These are phyloP conservation scores for Gambusia yucatana DNA, from an alignment of 2,797 vertebrate genomes.

Conservation along the genomic window DNA sequence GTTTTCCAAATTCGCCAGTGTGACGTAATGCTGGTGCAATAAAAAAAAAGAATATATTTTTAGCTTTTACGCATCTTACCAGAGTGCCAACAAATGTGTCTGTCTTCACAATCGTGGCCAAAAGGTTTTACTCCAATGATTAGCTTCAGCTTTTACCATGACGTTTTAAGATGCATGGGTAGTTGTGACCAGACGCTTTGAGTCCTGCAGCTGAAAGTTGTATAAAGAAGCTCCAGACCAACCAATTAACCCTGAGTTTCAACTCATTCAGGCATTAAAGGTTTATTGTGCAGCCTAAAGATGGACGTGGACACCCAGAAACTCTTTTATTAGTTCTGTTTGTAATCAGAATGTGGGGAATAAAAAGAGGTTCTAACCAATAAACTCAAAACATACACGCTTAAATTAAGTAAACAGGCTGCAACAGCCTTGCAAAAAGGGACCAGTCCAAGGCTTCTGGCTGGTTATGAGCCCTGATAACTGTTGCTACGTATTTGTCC, in stretches of 20 bases:
- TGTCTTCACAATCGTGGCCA: not conserved
- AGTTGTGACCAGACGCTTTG: not conserved
- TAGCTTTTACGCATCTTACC: not conserved
- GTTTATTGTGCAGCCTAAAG: not conserved
- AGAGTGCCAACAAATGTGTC: not conserved
- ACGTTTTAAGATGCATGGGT: not conserved
- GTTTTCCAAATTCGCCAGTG: not conserved
- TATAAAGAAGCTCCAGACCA: not conserved
- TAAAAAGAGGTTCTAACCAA: not conserved
- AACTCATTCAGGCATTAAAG: not conserved
- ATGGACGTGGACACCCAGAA: not conserved
- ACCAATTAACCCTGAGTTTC: not conserved
- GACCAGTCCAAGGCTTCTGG: not conserved
- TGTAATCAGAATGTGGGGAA: not conserved
- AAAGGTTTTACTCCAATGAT: not conserved
- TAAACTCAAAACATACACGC: not conserved
- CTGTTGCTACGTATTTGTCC: not conserved
- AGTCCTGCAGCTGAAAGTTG: too few relatives aligned
- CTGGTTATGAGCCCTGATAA: not conserved
- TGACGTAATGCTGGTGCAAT: not conserved
- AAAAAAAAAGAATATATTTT: not conserved
- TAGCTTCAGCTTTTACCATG: not conserved
- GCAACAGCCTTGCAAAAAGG: not conserved
- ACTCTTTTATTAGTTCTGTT: not conserved
- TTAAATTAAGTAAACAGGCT: not conserved